These are phyloP conservation scores for Prostheceraeus crozeri DNA, from an alignment of 2,888 invertebrate genomes.

Conservation along the genomic window DNA sequence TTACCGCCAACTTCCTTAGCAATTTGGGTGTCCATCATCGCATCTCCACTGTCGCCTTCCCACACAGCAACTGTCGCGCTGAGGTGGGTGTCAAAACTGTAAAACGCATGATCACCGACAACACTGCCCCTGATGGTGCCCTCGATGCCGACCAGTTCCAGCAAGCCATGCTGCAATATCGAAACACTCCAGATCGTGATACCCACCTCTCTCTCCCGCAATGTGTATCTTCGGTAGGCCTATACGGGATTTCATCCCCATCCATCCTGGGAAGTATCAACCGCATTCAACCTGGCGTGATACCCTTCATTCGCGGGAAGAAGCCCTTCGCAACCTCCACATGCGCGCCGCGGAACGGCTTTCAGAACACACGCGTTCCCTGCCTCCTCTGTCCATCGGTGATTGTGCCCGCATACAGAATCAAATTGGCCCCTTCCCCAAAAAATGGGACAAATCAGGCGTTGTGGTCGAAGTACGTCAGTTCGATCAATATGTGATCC, in stretches of 20 bases:
- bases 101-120: constrained; percentile 5
- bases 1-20: constrained; percentile 42
- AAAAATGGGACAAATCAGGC: constrained; percentile 45
- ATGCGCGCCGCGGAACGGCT: constrained; percentile 40
- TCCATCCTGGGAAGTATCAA: constrained; percentile 6
- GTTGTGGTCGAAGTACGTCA: constrained; percentile 43
- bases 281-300: constrained; percentile 40
- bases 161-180: constrained; percentile 39
- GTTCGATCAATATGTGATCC: constrained; percentile 41
- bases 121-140: constrained; percentile 36
- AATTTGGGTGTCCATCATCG: neutral
- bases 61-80: constrained; percentile 17
- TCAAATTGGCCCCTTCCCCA: constrained; percentile 42
- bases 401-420: constrained; percentile 43
- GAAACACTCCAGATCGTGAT: constrained; percentile 43
- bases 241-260: neutral
- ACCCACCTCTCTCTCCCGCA: constrained; percentile 43
- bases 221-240: constrained; percentile 37
- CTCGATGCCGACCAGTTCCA: constrained; percentile 39
- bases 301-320: constrained; percentile 40
- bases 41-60: constrained; percentile 14
- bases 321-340: constrained; percentile 43
- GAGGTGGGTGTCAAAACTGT: constrained; percentile 5
- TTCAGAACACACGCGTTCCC: constrained; percentile 41
- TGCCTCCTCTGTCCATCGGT: constrained; percentile 40